Conservation (phyloP, 1,140 invertebrate genomes). For the Pachypsylla venusta region DNA sequence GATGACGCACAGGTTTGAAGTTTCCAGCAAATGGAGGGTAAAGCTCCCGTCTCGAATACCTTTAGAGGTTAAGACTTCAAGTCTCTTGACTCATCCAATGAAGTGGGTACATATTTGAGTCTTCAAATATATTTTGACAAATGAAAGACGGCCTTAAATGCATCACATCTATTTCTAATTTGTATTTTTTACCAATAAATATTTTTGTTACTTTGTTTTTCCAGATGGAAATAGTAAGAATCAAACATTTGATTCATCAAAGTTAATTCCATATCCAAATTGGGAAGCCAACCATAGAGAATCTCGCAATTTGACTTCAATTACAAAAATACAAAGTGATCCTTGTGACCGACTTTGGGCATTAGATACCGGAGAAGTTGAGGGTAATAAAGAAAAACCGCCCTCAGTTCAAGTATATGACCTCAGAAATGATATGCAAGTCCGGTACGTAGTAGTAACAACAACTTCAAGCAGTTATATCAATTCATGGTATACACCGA, state of each 20-base stretch:
- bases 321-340: conserved; percentile 37
- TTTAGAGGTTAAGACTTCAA: too few relatives aligned
- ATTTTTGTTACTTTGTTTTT: conserved; percentile 47
- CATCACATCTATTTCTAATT: too few relatives aligned
- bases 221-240: conserved; percentile 51
- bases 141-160: too few relatives aligned
- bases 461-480: too few relatives aligned
- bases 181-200: too few relatives aligned
- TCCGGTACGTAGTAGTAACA: conserved; percentile 38
- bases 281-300: conserved; percentile 32
- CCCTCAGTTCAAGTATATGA: conserved; percentile 54
- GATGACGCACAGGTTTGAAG: too few relatives aligned
- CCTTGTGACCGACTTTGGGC: conserved; percentile 60
- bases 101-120: too few relatives aligned
- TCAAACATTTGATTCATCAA: conserved; percentile 34
- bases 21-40: too few relatives aligned
- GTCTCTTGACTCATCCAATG: too few relatives aligned
- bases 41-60: too few relatives aligned
- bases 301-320: conserved; percentile 39
- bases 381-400: conserved; percentile 36
- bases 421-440: conserved; percentile 44
- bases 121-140: too few relatives aligned
- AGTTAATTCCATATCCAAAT: conserved; percentile 56
- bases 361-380: conserved; percentile 48
- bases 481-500: too few relatives aligned